Percentiles rank a stretch among this genome's conserved stretches.
Conservation (phyloP, 2,888 invertebrate species). For the Geotrupes spiniger region DNA sequence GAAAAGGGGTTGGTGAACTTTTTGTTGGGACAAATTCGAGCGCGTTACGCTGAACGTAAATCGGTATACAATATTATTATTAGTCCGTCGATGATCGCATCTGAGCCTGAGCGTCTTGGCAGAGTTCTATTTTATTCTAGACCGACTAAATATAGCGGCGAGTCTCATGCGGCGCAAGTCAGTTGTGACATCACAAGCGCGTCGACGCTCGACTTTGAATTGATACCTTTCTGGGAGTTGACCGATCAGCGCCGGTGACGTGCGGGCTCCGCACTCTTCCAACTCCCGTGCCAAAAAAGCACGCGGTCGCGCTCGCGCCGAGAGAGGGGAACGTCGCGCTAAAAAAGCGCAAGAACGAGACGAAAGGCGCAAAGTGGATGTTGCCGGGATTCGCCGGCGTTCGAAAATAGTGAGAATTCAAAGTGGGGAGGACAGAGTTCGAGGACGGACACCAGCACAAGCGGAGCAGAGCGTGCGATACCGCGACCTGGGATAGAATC, state of each 20-base stretch:
- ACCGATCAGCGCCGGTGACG: slow-evolving; percentile 27
- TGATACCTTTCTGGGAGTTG: slow-evolving; percentile 42
- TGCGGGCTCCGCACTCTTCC: slow-evolving; percentile 24
- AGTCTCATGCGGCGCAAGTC: slow-evolving; percentile 36
- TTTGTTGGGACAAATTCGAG: too few species aligned
- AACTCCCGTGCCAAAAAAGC: slow-evolving; percentile 30
- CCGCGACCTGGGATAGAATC: slow-evolving; percentile 34
- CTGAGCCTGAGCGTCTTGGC: slow-evolving; percentile 30
- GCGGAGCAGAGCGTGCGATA: slow-evolving; percentile 32
- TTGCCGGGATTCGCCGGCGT: slow-evolving; percentile 29
- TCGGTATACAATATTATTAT: too few species aligned
- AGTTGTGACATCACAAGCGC: slow-evolving; percentile 37
- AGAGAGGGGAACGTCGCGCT: slow-evolving; percentile 11
- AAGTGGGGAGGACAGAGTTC: slow-evolving; percentile 32
- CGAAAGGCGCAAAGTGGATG: slow-evolving; percentile 10
- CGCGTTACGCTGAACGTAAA: too few species aligned
- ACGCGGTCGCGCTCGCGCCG: slow-evolving; percentile 17
- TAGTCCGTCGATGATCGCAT: too few species aligned
- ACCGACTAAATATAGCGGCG: slow-evolving; percentile 35
- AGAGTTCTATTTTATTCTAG: slow-evolving; percentile 36
- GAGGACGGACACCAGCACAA: slow-evolving; percentile 33
- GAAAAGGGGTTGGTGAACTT: too few species aligned
- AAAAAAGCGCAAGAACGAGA: slow-evolving; percentile 25
- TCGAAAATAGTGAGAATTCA: slow-evolving; percentile 30
- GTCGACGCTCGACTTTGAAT: slow-evolving; percentile 32